A percentile compares a stretch with the other conserved stretches of the same genome.
phyloP scores from a whole-genome alignment of 2,113 vertebrate species.

The Sisor rabdophorus region DNA sequence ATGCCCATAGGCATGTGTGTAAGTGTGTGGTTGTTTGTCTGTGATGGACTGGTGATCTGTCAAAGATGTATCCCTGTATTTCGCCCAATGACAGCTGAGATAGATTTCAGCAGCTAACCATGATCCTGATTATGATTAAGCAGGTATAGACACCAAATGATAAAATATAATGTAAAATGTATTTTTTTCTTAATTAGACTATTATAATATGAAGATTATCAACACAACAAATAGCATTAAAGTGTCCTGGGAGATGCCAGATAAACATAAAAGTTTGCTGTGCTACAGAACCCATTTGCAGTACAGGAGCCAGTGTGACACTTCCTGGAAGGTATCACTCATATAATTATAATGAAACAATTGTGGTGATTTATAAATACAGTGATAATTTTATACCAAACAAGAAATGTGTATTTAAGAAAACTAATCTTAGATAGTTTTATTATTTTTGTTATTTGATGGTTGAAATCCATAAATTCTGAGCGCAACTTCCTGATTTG shows the following conservation, averaged over 20 bases:
- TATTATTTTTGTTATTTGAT: neutral
- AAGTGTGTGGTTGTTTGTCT: too few species aligned
- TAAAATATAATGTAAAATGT: neutral
- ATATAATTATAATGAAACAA: constrained; percentile 2
- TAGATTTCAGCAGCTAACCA: too few species aligned
- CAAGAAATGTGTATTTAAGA: neutral
- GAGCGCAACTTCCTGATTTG: neutral
- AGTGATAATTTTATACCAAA: neutral
- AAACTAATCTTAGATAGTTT: neutral
- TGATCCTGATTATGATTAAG: too few species aligned
- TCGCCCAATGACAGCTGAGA: too few species aligned
- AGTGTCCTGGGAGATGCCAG: constrained; percentile 32
- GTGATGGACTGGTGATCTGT: too few species aligned
- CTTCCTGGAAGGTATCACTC: constrained; percentile 47
- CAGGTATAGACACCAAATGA: too few species aligned
- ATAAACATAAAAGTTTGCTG: fast-evolving
- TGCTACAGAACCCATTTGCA: constrained; percentile 48
- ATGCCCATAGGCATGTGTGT: too few species aligned
- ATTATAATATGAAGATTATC: constrained; percentile 32
- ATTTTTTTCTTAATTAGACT: constrained; percentile 1
- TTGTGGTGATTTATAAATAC: neutral
- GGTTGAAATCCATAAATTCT: neutral
- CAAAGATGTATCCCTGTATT: too few species aligned
- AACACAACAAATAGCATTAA: constrained; percentile 4
- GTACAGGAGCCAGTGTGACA: constrained; percentile 43